Evolutionary conservation across 2,113 vertebrate genomes (phyloP).

Genomic region (Corythoichthys intestinalis): DNA sequence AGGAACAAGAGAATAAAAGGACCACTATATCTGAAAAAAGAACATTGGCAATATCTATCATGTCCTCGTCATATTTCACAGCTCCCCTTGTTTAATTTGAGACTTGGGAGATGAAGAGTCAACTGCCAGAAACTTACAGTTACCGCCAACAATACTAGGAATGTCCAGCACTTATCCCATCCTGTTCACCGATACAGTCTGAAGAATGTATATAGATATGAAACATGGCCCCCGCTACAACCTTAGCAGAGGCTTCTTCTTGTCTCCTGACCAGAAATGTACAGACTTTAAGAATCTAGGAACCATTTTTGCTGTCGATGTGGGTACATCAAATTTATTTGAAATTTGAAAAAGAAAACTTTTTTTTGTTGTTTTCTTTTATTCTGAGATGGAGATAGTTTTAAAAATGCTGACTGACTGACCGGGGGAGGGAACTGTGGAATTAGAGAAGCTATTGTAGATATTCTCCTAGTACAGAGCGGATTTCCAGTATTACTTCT

Average conservation of each 20-base stretch:
- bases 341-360: constrained; percentile 50
- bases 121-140: constrained; percentile 58
- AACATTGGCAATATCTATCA: constrained; percentile 6
- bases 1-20: constrained; percentile 33
- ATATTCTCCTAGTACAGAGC: constrained; percentile 87
- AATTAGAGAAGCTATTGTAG: constrained; percentile 92
- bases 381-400: constrained; percentile 65
- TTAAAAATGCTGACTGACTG: constrained; percentile 21
- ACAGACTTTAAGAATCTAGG: constrained; percentile 73
- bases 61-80: constrained; percentile 32
- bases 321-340: constrained; percentile 75
- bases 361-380: constrained; percentile 46
- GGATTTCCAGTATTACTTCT: constrained; percentile 93
- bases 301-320: constrained; percentile 68
- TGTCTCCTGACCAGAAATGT: constrained; percentile 75
- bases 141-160: constrained; percentile 91
- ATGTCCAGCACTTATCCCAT: constrained; percentile 98
- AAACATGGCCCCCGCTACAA: constrained; percentile 73
- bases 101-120: constrained; percentile 36
- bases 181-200: constrained; percentile 99
- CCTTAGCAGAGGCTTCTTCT: constrained; percentile 76
- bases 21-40: constrained; percentile 23
- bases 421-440: constrained; percentile 60
- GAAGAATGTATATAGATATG: constrained; percentile 97
- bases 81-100: constrained; percentile 27